phyloP scores from a whole-genome alignment of 2,888 invertebrate species.

The Nysson spinosus region DNA sequence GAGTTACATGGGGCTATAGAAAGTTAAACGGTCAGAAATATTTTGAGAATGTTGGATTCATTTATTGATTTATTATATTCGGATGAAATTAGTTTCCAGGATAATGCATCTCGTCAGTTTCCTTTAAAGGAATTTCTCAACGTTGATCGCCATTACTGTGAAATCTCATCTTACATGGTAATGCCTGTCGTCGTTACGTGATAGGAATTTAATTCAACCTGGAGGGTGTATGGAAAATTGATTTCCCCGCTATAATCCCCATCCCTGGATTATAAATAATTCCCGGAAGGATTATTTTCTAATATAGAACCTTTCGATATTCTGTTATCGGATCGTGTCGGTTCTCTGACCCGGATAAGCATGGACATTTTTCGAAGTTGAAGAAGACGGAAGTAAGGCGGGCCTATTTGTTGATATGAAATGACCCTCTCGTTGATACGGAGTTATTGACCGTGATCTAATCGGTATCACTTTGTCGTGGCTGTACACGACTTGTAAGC shows the following conservation, averaged over 20 bases:
- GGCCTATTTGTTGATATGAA: constrained; percentile 32
- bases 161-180: no score
- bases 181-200: not conserved
- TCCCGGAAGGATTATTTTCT: not conserved
- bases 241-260: constrained; percentile 2
- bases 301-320: no score
- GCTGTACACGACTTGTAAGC: constrained; percentile 18
- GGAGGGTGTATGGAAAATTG: no score
- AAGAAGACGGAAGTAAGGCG: constrained; percentile 13
- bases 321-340: no score
- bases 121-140: no score
- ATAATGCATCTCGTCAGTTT: no score
- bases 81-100: no score
- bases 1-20: not conserved
- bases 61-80: no score
- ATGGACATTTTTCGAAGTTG: not conserved
- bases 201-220: not conserved
- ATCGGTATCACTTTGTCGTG: constrained; percentile 47
- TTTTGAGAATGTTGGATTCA: no score
- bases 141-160: no score
- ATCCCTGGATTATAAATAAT: constrained; percentile 7
- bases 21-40: no score
- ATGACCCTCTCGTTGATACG: constrained; percentile 17
- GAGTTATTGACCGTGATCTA: constrained; percentile 25
- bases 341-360: not conserved